Percentiles rank a stretch among this genome's conserved stretches.
Evolutionary conservation across 2,797 vertebrate species (phyloP).

Genomic region (Salarias fasciatus): DNA sequence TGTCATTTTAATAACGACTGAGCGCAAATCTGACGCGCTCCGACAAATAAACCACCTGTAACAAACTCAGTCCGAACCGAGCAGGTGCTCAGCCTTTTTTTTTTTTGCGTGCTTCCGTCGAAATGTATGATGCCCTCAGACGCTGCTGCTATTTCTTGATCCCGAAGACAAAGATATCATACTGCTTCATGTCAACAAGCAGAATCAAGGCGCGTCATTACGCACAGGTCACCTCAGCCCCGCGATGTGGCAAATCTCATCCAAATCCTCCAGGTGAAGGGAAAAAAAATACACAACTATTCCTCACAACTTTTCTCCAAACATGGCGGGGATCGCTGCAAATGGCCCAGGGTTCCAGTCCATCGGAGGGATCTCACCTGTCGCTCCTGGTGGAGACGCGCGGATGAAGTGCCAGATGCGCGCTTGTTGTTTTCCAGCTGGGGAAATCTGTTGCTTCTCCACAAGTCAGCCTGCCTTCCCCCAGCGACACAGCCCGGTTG

Average conservation of each 20-base stretch:
- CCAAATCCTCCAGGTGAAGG: constrained; percentile 11
- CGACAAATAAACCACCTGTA: constrained; percentile 69
- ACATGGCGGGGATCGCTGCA: neutral
- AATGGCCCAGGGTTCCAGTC: constrained; percentile 12
- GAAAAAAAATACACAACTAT: constrained; percentile 35
- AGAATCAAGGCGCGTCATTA: no score
- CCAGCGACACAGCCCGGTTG: constrained; percentile 71
- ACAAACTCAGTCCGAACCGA: constrained; percentile 25
- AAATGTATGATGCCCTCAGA: neutral
- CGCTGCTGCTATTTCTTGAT: constrained; percentile 8
- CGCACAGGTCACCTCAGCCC: no score
- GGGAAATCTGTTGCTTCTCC: constrained; percentile 77
- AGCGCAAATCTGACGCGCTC: constrained; percentile 31
- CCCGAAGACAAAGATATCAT: constrained; percentile 13
- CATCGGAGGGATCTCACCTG: constrained; percentile 2
- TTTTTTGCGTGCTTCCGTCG: neutral
- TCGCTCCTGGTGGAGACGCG: constrained; percentile 4
- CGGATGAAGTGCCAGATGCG: constrained; percentile 51
- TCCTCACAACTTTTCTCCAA: constrained; percentile 53
- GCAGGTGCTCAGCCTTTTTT: neutral
- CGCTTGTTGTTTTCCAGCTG: constrained; percentile 64
- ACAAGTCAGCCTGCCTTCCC: constrained; percentile 66
- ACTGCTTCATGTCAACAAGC: neutral
- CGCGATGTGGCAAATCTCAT: neutral
- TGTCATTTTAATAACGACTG: constrained; percentile 19